Evolutionary conservation across 2,113 vertebrate species (phyloP).

Genomic region (Nesoenas mayeri): DNA sequence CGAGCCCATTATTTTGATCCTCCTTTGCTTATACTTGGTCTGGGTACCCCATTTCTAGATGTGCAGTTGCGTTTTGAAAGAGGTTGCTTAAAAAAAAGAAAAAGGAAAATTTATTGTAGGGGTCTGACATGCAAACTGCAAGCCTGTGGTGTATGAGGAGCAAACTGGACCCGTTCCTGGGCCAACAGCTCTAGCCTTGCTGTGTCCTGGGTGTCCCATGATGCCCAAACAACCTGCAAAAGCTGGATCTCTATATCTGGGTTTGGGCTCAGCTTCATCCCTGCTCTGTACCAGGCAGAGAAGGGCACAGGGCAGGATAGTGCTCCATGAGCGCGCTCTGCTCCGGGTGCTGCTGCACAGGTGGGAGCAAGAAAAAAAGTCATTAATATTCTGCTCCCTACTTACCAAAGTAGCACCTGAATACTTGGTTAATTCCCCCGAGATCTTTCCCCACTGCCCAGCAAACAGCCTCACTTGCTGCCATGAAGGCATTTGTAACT

Average conservation of each 20-base stretch:
- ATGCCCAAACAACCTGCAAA: neutral
- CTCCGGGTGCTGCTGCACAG: neutral
- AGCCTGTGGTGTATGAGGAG: neutral
- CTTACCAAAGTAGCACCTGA: neutral
- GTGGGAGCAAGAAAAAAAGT: neutral
- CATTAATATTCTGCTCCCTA: neutral
- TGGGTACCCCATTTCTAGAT: neutral
- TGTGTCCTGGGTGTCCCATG: rapidly evolving
- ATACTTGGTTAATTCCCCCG: rapidly evolving
- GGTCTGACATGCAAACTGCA: neutral
- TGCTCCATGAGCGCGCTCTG: rapidly evolving
- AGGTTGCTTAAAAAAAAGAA: neutral
- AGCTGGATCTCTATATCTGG: neutral
- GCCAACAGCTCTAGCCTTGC: neutral
- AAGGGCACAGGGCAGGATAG: neutral
- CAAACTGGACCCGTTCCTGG: neutral
- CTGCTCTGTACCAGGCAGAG: neutral
- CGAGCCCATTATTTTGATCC: neutral
- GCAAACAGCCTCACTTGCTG: rapidly evolving
- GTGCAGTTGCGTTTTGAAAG: neutral
- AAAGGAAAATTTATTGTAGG: neutral
- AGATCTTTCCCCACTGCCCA: neutral
- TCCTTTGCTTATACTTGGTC: neutral
- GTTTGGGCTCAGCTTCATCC: neutral
- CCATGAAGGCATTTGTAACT: neutral